A percentile compares a stretch with the other conserved stretches of the same genome.
These are phyloP conservation scores for Chymomyza costata DNA, from an alignment of 1,140 invertebrate genomes.

Conservation along the genomic window DNA sequence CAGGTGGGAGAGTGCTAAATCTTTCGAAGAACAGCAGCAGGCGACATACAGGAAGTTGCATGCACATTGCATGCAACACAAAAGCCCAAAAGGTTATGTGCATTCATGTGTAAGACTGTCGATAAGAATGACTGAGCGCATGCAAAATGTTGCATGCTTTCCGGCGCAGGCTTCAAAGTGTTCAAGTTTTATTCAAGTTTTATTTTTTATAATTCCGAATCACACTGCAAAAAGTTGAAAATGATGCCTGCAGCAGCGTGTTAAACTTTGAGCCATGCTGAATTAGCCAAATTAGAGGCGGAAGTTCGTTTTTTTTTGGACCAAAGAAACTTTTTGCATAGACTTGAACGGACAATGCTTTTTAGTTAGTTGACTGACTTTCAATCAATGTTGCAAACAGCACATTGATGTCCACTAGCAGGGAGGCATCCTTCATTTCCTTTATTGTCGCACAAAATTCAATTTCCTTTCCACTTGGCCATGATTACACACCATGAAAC, in stretches of 20 bases:
- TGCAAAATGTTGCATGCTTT: no score
- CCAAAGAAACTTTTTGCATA: no score
- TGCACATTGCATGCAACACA: no score
- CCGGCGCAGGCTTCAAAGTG: no score
- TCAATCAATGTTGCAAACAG: neutral
- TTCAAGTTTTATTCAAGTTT: slow-evolving; percentile 7
- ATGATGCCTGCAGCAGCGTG: neutral
- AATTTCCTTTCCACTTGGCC: slow-evolving; percentile 61
- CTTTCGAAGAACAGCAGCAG: no score
- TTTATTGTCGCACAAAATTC: slow-evolving; percentile 34
- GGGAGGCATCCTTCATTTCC: neutral
- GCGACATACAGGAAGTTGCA: no score
- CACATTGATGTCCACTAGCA: no score
- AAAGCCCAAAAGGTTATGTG: slow-evolving; percentile 54
- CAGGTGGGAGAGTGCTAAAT: slow-evolving; percentile 5
- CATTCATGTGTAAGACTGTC: slow-evolving; percentile 43
- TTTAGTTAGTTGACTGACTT: neutral
- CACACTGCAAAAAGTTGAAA: no score
- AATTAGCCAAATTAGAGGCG: no score
- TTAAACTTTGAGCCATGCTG: slow-evolving; percentile 1
- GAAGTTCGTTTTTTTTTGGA: no score
- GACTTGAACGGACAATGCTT: neutral
- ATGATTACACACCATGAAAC: slow-evolving; percentile 54
- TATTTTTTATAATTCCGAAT: no score
- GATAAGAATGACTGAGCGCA: slow-evolving; percentile 28